A percentile compares a stretch with the other conserved stretches of the same genome.
Conservation (phyloP, 2,797 vertebrate species). For the Acropternis orthonyx region DNA sequence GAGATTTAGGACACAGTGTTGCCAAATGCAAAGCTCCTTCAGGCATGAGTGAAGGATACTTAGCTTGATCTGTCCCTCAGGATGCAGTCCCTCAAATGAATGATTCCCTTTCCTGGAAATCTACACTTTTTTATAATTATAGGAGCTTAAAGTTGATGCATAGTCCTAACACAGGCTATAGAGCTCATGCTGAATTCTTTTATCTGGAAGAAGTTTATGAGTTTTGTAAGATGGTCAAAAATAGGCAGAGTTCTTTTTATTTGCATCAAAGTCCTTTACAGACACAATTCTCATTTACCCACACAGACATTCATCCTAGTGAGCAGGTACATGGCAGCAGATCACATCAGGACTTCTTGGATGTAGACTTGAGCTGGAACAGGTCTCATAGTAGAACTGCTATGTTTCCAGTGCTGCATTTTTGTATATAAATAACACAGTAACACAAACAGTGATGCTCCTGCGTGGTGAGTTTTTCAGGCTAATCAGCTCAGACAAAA, state of each 20-base stretch:
- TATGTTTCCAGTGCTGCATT: background rate
- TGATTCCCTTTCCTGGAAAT: slow-evolving; percentile 18
- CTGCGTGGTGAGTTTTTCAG: background rate
- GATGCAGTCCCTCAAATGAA: slow-evolving; percentile 27
- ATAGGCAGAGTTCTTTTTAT: background rate
- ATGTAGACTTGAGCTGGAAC: background rate
- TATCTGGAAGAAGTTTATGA: background rate
- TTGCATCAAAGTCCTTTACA: background rate
- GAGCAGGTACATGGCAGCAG: background rate
- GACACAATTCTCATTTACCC: background rate
- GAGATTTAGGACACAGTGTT: slow-evolving; percentile 22
- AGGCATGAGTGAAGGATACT: slow-evolving; percentile 4
- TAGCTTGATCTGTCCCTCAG: slow-evolving; percentile 5
- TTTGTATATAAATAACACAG: background rate
- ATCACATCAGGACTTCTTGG: background rate
- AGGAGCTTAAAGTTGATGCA: slow-evolving; percentile 21
- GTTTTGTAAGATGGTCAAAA: background rate
- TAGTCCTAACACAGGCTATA: background rate
- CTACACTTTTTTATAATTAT: background rate
- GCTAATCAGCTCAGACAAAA: background rate
- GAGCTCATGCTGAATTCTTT: background rate
- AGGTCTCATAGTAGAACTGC: background rate
- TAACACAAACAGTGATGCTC: background rate
- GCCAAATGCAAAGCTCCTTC: slow-evolving; percentile 10
- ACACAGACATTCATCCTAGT: background rate